These are phyloP conservation scores for Bembecia ichneumoniformis DNA, from an alignment of 2,888 invertebrate species.

Conservation along the genomic window DNA sequence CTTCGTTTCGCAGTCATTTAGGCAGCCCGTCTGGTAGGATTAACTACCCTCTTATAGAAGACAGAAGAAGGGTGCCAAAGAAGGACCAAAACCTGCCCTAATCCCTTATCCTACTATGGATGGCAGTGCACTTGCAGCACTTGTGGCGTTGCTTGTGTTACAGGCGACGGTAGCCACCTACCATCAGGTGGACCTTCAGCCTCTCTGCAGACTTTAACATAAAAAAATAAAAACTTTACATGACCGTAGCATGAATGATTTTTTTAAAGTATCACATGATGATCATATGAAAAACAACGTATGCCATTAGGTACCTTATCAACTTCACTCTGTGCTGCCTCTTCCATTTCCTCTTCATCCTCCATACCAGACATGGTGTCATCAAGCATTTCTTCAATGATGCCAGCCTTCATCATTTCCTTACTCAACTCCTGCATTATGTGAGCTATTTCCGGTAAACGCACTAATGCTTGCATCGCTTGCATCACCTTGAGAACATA, in stretches of 20 bases:
- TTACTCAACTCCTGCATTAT: conserved; percentile 98
- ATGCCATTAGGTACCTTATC: conserved; percentile 78
- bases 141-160: background rate
- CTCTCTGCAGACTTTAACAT: background rate
- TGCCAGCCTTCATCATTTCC: conserved; percentile 99
- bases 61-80: too few relatives aligned
- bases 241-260: too few relatives aligned
- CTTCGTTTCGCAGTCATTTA: too few relatives aligned
- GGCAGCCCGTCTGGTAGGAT: too few relatives aligned
- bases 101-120: too few relatives aligned
- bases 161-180: background rate
- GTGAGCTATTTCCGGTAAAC: conserved; percentile 92
- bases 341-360: conserved; percentile 95
- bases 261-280: too few relatives aligned
- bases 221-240: background rate
- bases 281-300: too few relatives aligned
- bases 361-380: conserved; percentile 96
- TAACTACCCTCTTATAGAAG: too few relatives aligned
- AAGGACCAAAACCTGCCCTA: too few relatives aligned
- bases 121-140: too few relatives aligned
- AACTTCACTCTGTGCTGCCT: conserved; percentile 94
- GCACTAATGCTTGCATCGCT: conserved; percentile 93
- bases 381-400: conserved; percentile 99
- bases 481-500: conserved; percentile 78
- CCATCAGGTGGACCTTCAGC: background rate